Percentiles rank a stretch among this genome's conserved stretches.
These are phyloP conservation scores for Drosophila pallidifrons DNA, from an alignment of 1,140 invertebrate species.

Conservation along the genomic window DNA sequence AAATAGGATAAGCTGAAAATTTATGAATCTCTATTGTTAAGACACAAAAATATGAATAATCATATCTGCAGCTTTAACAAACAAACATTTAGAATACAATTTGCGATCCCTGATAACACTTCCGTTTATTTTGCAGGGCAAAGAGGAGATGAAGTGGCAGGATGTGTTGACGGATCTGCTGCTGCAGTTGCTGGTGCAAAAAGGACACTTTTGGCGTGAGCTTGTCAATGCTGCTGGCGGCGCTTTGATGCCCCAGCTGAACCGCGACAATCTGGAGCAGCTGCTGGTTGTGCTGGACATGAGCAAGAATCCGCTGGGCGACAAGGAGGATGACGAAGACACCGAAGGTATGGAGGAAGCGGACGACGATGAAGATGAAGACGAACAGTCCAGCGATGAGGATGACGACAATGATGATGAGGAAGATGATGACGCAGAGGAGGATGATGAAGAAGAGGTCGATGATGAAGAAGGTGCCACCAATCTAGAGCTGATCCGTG, in stretches of 20 bases:
- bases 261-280: constrained; percentile 46
- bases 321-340: background rate
- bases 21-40: no score
- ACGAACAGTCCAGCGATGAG: constrained; percentile 20
- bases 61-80: no score
- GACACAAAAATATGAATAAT: no score
- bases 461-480: constrained; percentile 20
- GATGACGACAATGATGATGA: background rate
- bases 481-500: constrained; percentile 49
- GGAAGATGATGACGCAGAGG: background rate
- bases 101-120: no score
- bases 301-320: constrained; percentile 51
- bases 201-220: constrained; percentile 52
- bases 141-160: constrained; percentile 48
- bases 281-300: constrained; percentile 53
- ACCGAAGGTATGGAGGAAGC: background rate
- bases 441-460: background rate
- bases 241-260: constrained; percentile 45
- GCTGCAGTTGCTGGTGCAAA: constrained; percentile 61
- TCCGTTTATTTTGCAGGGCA: background rate
- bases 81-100: no score
- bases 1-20: no score
- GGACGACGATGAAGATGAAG: constrained; percentile 1
- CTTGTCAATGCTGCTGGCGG: constrained; percentile 41
- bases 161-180: constrained; percentile 62